A percentile compares a stretch with the other conserved stretches of the same genome.
phyloP scores from a whole-genome alignment of 2,113 vertebrate genomes.

The Poeciliopsis occidentalis region DNA sequence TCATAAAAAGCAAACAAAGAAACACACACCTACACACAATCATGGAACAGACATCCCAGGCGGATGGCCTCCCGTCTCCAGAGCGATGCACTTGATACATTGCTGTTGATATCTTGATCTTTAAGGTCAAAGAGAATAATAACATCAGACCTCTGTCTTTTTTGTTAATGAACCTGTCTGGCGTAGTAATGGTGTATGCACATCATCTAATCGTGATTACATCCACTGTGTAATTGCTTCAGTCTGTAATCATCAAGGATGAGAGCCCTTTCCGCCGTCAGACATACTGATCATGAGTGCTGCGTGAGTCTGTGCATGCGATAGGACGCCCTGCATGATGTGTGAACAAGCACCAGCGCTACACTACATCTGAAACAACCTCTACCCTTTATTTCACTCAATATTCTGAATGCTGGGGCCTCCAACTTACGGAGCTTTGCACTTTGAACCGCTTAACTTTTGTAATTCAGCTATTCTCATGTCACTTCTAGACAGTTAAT shows the following conservation, averaged over 20 bases:
- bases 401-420: background rate
- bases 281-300: background rate
- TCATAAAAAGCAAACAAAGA: background rate
- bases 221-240: constrained; percentile 8
- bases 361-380: background rate
- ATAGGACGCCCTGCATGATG: background rate
- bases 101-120: constrained; percentile 26
- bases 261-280: constrained; percentile 14
- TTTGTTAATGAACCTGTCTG: constrained; percentile 49
- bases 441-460: background rate
- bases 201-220: constrained; percentile 36
- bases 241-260: constrained; percentile 34
- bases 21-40: background rate
- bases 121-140: constrained; percentile 34
- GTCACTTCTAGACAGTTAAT: constrained; percentile 17
- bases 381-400: background rate
- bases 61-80: constrained; percentile 20
- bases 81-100: constrained; percentile 31
- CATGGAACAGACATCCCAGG: too few species aligned
- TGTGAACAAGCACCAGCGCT: background rate
- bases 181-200: constrained; percentile 32
- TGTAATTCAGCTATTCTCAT: constrained; percentile 2
- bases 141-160: constrained; percentile 27
- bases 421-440: background rate
- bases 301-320: background rate